phyloP scores from a whole-genome alignment of 2,888 invertebrate genomes.

The Beris morrisii region DNA sequence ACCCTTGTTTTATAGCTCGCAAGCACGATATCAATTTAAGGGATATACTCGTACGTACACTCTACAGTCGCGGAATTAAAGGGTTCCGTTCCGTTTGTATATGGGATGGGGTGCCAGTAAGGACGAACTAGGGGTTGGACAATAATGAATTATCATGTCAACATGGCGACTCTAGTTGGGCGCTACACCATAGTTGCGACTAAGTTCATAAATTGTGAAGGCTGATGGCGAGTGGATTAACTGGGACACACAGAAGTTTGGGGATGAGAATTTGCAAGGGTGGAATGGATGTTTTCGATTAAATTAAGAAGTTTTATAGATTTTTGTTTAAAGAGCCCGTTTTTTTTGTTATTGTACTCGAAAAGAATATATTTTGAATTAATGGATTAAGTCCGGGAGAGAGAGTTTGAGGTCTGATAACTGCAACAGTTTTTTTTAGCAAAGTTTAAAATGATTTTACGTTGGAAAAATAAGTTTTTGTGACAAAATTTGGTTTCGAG shows the following conservation, averaged over 20 bases:
- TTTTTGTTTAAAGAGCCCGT: no score
- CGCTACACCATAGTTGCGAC: neutral
- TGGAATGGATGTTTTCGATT: no score
- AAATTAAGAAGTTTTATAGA: no score
- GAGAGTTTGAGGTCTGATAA: no score
- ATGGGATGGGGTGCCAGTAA: neutral
- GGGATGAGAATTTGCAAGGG: no score
- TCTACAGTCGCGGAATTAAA: conserved; percentile 2
- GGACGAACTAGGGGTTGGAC: conserved; percentile 6
- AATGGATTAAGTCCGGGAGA: no score
- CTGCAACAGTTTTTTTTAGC: no score
- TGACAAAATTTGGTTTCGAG: no score
- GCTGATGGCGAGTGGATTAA: conserved; percentile 1
- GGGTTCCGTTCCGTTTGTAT: conserved; percentile 8
- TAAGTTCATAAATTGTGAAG: conserved; percentile 22
- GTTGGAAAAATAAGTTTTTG: no score
- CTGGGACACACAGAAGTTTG: neutral
- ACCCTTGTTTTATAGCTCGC: conserved; percentile 37
- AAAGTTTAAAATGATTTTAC: no score
- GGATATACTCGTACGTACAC: neutral
- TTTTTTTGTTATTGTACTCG: no score
- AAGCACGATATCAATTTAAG: conserved; percentile 56
- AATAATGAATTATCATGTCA: conserved; percentile 39
- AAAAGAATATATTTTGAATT: no score
- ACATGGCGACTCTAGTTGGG: conserved; percentile 33